phyloP scores from a whole-genome alignment of 2,113 vertebrate genomes.

The Zapornia atra region DNA sequence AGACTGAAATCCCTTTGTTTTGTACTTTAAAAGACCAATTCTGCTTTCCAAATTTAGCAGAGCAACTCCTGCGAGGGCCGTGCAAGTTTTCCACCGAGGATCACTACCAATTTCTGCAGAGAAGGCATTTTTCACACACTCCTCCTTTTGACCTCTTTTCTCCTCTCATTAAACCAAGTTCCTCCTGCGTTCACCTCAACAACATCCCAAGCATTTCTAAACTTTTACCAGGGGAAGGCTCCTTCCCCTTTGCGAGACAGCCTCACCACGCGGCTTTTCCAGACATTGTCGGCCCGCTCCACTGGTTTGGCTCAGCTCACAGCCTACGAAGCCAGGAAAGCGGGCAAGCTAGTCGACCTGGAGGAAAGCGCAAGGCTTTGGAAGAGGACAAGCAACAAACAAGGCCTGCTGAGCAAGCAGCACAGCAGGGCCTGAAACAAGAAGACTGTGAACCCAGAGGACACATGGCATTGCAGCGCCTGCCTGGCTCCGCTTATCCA shows the following conservation, averaged over 20 bases:
- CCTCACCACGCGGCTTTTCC: not conserved
- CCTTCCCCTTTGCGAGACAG: not conserved
- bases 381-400: not conserved
- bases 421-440: fast-evolving
- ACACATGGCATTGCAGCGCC: fast-evolving
- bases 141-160: not conserved
- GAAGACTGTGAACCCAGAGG: not conserved
- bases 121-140: not conserved
- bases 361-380: not conserved
- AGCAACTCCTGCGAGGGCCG: not conserved
- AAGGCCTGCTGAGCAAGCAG: not conserved
- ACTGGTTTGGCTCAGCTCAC: not conserved
- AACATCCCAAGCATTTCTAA: not conserved
- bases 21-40: not conserved
- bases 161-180: not conserved
- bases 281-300: fast-evolving
- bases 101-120: not conserved
- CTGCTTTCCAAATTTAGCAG: not conserved
- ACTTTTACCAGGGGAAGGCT: not conserved
- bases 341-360: not conserved
- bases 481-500: not conserved
- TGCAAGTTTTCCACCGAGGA: not conserved
- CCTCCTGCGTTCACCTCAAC: not conserved
- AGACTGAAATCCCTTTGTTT: constrained; percentile 16
- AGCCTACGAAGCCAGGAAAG: not conserved